These are phyloP conservation scores for Stegodyphus mimosarum DNA, from an alignment of 1,140 invertebrate genomes.

Conservation along the genomic window DNA sequence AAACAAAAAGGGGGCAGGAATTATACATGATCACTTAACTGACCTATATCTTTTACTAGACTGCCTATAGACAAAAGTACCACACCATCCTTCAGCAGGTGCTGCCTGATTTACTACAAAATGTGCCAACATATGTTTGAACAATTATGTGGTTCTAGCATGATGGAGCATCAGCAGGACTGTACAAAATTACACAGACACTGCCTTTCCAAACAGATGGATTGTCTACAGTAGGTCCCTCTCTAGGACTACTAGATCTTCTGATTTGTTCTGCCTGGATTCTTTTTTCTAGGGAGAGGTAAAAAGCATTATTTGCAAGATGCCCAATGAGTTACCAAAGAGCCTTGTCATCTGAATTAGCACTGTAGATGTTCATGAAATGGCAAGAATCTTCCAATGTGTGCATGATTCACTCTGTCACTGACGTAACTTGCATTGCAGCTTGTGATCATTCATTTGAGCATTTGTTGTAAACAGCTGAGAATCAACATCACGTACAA, in stretches of 20 bases:
- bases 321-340: not conserved
- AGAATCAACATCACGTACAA: too few relatives aligned
- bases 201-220: not conserved
- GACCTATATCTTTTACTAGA: not conserved
- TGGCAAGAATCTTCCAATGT: not conserved
- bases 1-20: not conserved
- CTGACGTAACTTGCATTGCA: not conserved
- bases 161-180: not conserved
- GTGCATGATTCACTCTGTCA: not conserved
- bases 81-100: not conserved
- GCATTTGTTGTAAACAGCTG: too few relatives aligned
- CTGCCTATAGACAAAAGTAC: not conserved
- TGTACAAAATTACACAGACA: not conserved
- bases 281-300: too few relatives aligned
- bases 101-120: not conserved
- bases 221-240: not conserved
- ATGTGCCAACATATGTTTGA: not conserved
- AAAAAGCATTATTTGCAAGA: not conserved
- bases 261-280: not conserved
- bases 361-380: not conserved
- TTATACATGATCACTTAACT: not conserved
- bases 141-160: not conserved
- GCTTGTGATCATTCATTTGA: not conserved
- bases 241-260: not conserved
- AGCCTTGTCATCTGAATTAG: not conserved